Percentiles rank a stretch among this genome's conserved stretches.
Evolutionary conservation across 2,888 invertebrate genomes (phyloP).

Genomic region (Philaethria dido): DNA sequence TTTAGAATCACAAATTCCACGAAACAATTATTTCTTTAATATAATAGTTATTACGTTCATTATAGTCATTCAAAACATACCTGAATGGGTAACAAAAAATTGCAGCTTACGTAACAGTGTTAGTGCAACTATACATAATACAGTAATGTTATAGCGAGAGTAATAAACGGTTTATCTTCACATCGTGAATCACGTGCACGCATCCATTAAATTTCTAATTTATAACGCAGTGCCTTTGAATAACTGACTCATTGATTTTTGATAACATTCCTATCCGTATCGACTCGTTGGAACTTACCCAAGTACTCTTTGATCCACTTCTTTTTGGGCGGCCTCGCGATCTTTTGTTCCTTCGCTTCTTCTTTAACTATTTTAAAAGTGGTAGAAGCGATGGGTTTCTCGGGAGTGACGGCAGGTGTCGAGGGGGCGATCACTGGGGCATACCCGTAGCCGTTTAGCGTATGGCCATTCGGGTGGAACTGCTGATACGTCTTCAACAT

Average conservation of each 20-base stretch:
- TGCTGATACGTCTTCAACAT: constrained; percentile 69
- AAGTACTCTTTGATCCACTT: constrained; percentile 89
- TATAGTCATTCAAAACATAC: not conserved
- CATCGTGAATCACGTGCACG: constrained; percentile 21
- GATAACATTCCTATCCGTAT: constrained; percentile 14
- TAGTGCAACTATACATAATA: constrained; percentile 12
- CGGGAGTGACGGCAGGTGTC: constrained; percentile 55
- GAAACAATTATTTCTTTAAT: not conserved
- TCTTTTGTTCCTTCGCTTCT: constrained; percentile 58
- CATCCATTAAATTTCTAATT: constrained; percentile 25
- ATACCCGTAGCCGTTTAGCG: constrained; percentile 60
- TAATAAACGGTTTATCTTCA: constrained; percentile 20
- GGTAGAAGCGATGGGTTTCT: constrained; percentile 57
- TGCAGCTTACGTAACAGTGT: constrained; percentile 15
- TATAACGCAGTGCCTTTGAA: constrained; percentile 11
- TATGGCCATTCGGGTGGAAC: constrained; percentile 57
- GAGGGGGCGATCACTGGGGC: constrained; percentile 52
- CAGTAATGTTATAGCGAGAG: constrained; percentile 12
- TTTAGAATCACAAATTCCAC: not conserved
- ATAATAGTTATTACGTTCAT: not conserved
- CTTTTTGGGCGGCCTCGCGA: constrained; percentile 86
- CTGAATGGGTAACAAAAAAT: not conserved
- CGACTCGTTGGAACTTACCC: constrained; percentile 68
- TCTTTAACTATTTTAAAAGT: constrained; percentile 56
- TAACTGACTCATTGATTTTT: constrained; percentile 21